Evolutionary conservation across 1,140 invertebrate species (phyloP), one percentile per base, ranked within the genome.

Genomic region (Lordiphosa collinella): DNA sequence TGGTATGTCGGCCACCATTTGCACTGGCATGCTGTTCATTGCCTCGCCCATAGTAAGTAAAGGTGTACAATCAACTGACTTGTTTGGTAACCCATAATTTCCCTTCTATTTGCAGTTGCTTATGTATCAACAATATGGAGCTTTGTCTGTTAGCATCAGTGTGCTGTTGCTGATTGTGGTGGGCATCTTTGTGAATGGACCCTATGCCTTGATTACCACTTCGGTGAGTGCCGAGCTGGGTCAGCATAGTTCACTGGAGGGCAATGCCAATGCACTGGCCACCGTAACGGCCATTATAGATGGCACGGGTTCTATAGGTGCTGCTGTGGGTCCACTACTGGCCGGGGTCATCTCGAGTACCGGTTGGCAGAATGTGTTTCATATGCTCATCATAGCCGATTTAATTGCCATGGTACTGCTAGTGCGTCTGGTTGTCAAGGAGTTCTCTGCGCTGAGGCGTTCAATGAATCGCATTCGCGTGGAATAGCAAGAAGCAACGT

Each of bases 271-370:
- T 89, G 97, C 97, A 8, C 89, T 99, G 38, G 97, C 97, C 2
- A 99, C 97, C 1, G 97, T 99, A 0, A 97, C 97, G 9, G 96
- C 97, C 7, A 98, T 99, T 68, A 98, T 99, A 50, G 98, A 99
- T 90, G 97, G 97, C 31, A 99, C 97, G 4, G 97, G 97, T 1
- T 97, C 96, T 46, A 94, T 98, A 52, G 95, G 87, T n/a, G 97
- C 97, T 47, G 97, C 97, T 0, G 91, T 98, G 40, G 97, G 97
- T 2, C 97, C 97, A 0, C 89, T 98, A 52, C 75, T 98, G 34
- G 96, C 97, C 2, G 97, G 96, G n/a, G 89, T 97, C 6, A 93
- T 98, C 8, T 91, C 90, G 2, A 90, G 89, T 37, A 87, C 90
- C 16, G 93, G 93, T 9, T 98, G 97, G 97, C 90, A 94, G 32